Evolutionary conservation across 1,140 invertebrate genomes (phyloP).

Genomic region (Acromyrmex echinatior): DNA sequence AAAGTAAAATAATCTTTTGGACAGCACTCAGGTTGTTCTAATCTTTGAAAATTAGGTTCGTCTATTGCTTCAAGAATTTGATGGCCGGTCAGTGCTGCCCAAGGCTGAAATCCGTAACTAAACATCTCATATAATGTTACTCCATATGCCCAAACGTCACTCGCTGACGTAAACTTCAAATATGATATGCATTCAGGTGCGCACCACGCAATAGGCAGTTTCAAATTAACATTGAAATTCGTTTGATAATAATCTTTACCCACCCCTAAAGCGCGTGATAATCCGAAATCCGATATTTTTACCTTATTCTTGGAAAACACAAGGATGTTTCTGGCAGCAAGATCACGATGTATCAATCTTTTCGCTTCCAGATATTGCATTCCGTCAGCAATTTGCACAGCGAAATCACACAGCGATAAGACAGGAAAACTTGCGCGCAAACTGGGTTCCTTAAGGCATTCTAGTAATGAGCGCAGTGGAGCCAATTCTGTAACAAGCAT

Average conservation of each 20-base stretch:
- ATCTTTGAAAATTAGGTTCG: conserved; percentile 94
- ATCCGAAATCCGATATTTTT: conserved; percentile 99
- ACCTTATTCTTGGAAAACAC: conserved; percentile 98
- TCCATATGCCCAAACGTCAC: conserved; percentile 99
- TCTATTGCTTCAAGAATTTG: conserved; percentile 99
- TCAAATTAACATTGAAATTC: conserved; percentile 99
- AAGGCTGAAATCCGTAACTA: conserved; percentile 98
- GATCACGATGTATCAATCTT: conserved; percentile 96
- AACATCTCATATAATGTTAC: conserved; percentile 99
- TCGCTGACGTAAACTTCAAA: conserved; percentile 97
- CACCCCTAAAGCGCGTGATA: conserved; percentile 97
- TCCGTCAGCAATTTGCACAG: conserved; percentile 97
- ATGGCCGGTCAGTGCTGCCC: conserved; percentile 97
- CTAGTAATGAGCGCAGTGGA: conserved; percentile 96
- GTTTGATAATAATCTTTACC: conserved; percentile 99
- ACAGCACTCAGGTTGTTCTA: conserved; percentile 98
- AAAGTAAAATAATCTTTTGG: conserved; percentile 96
- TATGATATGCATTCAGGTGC: conserved; percentile 99
- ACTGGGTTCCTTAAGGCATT: conserved; percentile 97
- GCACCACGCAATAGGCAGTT: conserved; percentile 99
- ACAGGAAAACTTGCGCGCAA: conserved; percentile 96
- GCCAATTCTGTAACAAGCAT: conserved; percentile 99
- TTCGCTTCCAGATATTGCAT: conserved; percentile 98
- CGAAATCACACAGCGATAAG: conserved; percentile 95
- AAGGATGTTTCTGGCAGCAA: conserved; percentile 97